Evolutionary conservation across 2,797 vertebrate species (phyloP), one percentile per base, ranked within the genome.

Genomic region (Cryptoblepharus egeriae): DNA sequence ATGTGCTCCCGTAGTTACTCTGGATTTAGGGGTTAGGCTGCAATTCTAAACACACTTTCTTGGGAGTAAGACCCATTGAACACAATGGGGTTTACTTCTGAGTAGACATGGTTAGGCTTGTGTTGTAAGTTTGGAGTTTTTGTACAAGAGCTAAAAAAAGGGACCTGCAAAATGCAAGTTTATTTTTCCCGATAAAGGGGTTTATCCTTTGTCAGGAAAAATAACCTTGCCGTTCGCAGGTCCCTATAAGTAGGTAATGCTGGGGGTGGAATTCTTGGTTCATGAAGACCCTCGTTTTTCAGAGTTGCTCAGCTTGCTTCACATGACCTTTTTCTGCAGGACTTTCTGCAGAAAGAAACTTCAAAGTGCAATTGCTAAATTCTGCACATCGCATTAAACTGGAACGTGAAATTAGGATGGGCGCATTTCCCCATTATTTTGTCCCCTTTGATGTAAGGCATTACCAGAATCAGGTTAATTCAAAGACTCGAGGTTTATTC

Each of bases 391-490:
- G 35, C 60, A 78, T 67, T 72, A 15, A 60, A 58, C 69, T 18
- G n/a, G 28, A 80, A 80, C 75, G 45, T 85, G 73, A 83, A 79
- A 78, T 83, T 74, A 45, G 55, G 63, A 45, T 49, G 52, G 52
- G 49, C 35, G 39, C 35, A 83, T 67, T 73, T 24, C 79, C 69
- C 73, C 82, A 60, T 79, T 79, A 83, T 74, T 57, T 30, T 78
- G 73, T 58, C 69, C 35, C 35, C 76, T 83, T 83, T 83, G 82
- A 83, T 79, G 76, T 83, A 49, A 67, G 61, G 63, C 61, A 73
- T 73, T 74, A 73, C 70, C 57, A 60, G 37, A 68, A 83, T 74
- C 74, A 81, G 71, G 71, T 65, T 81, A 80, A 81, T 83, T 83
- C 69, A 79, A 74, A 79, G 76, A 83, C 49, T 45, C 26, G 3